Percentiles rank a stretch among this genome's conserved stretches.
phyloP scores from a whole-genome alignment of 2,888 invertebrate genomes.

The Lasioglossum calceatum region DNA sequence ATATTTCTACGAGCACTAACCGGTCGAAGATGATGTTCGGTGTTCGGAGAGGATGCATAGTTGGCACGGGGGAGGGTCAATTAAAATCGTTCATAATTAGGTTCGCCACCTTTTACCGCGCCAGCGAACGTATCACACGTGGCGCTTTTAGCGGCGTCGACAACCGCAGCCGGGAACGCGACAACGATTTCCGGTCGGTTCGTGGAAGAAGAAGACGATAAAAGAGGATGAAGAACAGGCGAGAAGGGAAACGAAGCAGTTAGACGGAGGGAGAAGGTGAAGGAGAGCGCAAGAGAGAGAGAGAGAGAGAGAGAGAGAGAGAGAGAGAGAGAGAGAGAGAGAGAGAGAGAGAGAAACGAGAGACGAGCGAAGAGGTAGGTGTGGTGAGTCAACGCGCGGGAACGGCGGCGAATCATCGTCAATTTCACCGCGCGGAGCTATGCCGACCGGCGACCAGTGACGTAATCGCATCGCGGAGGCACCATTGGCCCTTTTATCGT shows the following conservation, averaged over 20 bases:
- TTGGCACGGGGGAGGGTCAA: neutral
- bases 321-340: slow-evolving; percentile 5
- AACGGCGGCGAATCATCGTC: slow-evolving; percentile 64
- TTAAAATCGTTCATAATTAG: slow-evolving; percentile 37
- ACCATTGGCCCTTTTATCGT: slow-evolving; percentile 59
- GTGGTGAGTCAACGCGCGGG: slow-evolving; percentile 62
- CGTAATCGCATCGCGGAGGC: slow-evolving; percentile 58
- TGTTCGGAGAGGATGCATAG: neutral
- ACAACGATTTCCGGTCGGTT: slow-evolving; percentile 70
- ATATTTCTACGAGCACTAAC: neutral
- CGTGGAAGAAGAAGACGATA: slow-evolving; percentile 65
- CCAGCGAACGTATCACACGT: slow-evolving; percentile 46
- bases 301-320: slow-evolving; percentile 10
- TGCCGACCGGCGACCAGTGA: slow-evolving; percentile 61
- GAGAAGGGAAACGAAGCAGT: slow-evolving; percentile 30
- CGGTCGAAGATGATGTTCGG: neutral
- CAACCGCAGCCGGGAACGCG: slow-evolving; percentile 52
- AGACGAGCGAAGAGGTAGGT: slow-evolving; percentile 35
- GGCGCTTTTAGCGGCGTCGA: slow-evolving; percentile 57
- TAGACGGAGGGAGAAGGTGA: slow-evolving; percentile 59
- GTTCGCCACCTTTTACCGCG: slow-evolving; percentile 40
- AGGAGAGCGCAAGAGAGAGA: slow-evolving; percentile 39
- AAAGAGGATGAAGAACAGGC: slow-evolving; percentile 37
- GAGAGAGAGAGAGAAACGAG: slow-evolving; percentile 1
- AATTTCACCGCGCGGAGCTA: slow-evolving; percentile 63